Evolutionary conservation across 2,888 invertebrate genomes (phyloP), one percentile per base, ranked within the genome.

Genomic region (Drosophila meridiana): DNA sequence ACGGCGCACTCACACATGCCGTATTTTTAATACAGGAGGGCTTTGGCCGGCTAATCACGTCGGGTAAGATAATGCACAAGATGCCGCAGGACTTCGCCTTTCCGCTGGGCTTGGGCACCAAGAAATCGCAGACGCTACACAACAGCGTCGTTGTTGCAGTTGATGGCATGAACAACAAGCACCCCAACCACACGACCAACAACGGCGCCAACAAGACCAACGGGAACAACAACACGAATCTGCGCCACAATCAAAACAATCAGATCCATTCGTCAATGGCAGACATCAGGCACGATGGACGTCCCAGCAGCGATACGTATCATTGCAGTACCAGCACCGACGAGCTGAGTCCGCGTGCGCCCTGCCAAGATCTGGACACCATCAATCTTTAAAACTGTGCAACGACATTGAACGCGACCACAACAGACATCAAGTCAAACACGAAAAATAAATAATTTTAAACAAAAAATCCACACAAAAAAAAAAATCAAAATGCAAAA

Each of bases 41-140:
- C 86, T 99, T 99, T 93, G 99, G 99, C 56, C 95, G 98, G 28
- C 96, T 99, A 85, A 99, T 99, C 92, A 99, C 99, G 13, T 98
- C 98, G 57, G 99, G 99, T 71, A 98, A 98, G 94, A 98, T 99
- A 91, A 98, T 99, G 98, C 95, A 96, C 79, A 96, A 97, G 92
- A 94, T 97, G 92, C 97, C 97, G 63, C 97, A 96, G 93, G 97
- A 97, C 92, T 96, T 96, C 80, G 96, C 96, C 91, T 96, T 96
- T 79, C 95, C 96, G 4, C 94, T 96, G 76, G 94, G 90, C 79
- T 92, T 91, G 93, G 94, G 92, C 92, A 94, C 92, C 80, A 94
- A 92, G 92, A 93, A 91, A 68, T 73, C 87, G 5, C 87, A 87
- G 59, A 28, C 75, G n/a, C 78, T 91, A 71, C 90, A 92, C 71